Evolutionary conservation across 2,888 invertebrate species (phyloP), one percentile per base, ranked within the genome.

Genomic region (Leucania comma): DNA sequence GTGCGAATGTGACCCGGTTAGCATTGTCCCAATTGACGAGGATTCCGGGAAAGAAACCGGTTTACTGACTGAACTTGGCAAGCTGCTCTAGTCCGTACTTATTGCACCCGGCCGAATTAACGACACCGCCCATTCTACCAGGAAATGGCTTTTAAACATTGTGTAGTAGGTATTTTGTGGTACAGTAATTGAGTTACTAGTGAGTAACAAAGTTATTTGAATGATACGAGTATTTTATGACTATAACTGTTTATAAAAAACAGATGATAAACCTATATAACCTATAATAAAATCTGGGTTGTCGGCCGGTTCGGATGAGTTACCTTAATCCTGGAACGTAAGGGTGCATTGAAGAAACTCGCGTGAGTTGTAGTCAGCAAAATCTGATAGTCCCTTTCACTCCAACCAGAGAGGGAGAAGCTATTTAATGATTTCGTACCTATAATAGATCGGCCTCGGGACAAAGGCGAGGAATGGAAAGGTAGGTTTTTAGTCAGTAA

Each of bases 1-100:
- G 61, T 61, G 80, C 66, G 57, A 85, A 79, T 82, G 69, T 82
- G 80, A 85, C 85, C 83, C 60, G 62, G 68, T 85, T 85, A 75
- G 56, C 56, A 42, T 26, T 62, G 67, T 72, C 53, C 72, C 76
- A 82, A 83, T 72, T 81, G 78, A 84, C 62, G 72, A 51, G 61
- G 72, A 75, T 72, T 75, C 64, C 35, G 62, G 66, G 63, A 75
- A 82, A 75, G 80, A 83, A 83, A 65, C 69, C 62, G 68, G 72
- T 83, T 85, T 85, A 73, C 76, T 73, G 67, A 80, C 70, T 68
- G 68, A 53, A 62, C 57, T 82, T 82, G 82, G 83, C 82, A 85
- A 79, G 65, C 64, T 46, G 53, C 32, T 58, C 64, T 65, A 65
- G 57, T 50, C 73, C 57, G 72, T 80, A 71, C 68, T 82, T 82